Evolutionary conservation across 2,888 invertebrate species (phyloP).

Genomic region (Mongoloraphidia duomilia): DNA sequence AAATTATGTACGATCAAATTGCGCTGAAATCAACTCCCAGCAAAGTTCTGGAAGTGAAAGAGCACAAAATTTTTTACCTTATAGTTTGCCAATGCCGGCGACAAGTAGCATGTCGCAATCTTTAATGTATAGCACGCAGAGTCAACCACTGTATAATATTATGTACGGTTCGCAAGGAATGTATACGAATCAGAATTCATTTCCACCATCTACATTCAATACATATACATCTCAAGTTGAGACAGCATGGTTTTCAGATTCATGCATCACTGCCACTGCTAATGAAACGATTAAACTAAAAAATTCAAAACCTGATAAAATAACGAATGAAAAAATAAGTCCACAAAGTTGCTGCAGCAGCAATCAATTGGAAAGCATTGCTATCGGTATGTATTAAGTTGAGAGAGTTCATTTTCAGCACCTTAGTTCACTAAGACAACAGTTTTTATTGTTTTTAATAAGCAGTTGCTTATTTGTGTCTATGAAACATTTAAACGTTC

Average conservation of each 20-base stretch:
- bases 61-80: background rate
- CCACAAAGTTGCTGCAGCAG: conserved; percentile 24
- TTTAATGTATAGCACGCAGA: conserved; percentile 9
- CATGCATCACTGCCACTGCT: conserved; percentile 8
- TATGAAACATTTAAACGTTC: no score
- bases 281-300: conserved; percentile 23
- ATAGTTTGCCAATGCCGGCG: conserved; percentile 3
- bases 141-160: conserved; percentile 12
- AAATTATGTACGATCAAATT: no score
- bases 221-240: conserved; percentile 12
- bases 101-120: conserved; percentile 14
- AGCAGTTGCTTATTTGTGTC: no score
- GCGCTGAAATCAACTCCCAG: background rate
- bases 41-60: background rate
- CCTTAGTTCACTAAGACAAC: no score
- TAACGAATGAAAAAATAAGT: conserved; percentile 23
- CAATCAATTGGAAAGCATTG: background rate
- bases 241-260: conserved; percentile 16
- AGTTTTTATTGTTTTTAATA: no score
- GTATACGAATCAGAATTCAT: conserved; percentile 13
- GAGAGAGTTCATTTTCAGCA: no score
- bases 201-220: conserved; percentile 8
- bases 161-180: conserved; percentile 13
- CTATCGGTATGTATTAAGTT: background rate
- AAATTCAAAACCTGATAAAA: background rate